These are phyloP conservation scores for Siphamia tubifer DNA, from an alignment of 2,113 vertebrate genomes.

Conservation along the genomic window DNA sequence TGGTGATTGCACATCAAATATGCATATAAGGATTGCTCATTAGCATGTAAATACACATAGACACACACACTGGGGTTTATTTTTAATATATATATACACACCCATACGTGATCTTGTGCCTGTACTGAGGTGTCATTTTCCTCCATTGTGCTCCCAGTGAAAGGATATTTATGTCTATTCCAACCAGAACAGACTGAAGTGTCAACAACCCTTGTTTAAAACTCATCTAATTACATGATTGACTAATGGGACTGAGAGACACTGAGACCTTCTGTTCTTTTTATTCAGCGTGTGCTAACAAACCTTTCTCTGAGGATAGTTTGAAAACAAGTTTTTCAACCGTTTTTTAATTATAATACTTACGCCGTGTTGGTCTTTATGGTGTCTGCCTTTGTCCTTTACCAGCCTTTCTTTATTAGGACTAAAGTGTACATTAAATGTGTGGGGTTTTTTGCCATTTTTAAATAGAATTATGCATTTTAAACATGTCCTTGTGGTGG, in stretches of 20 bases:
- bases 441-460: too few species aligned
- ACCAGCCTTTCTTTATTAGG: background rate
- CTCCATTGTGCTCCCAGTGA: background rate
- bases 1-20: constrained; percentile 18
- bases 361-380: background rate
- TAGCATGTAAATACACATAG: background rate
- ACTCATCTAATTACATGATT: background rate
- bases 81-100: background rate
- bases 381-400: background rate
- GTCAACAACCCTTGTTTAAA: background rate
- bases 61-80: background rate
- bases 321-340: background rate
- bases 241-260: background rate
- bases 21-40: constrained; percentile 7
- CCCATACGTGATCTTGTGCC: background rate
- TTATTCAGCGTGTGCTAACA: background rate
- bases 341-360: background rate
- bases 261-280: background rate
- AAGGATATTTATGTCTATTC: background rate
- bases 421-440: too few species aligned
- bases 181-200: background rate
- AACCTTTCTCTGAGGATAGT: background rate
- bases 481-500: too few species aligned
- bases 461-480: too few species aligned
- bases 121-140: background rate